These are phyloP conservation scores for Anguilla rostrata DNA, from an alignment of 2,113 vertebrate species.

Conservation along the genomic window DNA sequence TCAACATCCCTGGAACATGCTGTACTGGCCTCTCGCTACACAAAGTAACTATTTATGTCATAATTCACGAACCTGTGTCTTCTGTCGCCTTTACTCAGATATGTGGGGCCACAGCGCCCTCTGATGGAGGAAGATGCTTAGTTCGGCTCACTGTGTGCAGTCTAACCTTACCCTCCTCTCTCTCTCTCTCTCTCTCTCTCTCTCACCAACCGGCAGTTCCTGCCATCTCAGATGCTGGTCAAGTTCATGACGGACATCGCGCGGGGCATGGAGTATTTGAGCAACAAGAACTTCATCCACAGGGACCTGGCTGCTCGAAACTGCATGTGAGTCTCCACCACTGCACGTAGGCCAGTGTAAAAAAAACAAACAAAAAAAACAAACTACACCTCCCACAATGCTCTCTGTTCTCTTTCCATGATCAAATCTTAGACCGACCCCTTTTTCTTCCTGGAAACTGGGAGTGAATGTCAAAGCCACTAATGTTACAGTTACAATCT, in stretches of 20 bases:
- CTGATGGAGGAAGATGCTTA: neutral
- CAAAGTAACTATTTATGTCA: neutral
- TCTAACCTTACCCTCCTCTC: neutral
- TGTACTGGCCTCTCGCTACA: neutral
- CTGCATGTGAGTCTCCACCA: conserved; percentile 77
- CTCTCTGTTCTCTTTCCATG: neutral
- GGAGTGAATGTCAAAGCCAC: neutral
- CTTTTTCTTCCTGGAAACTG: no score
- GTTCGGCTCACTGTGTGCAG: neutral
- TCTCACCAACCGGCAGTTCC: conserved; percentile 63
- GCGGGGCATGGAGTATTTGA: conserved; percentile 89
- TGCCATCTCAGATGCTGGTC: conserved; percentile 86
- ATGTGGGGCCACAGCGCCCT: conserved; percentile 3
- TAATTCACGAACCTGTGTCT: neutral
- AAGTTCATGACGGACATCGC: conserved; percentile 91
- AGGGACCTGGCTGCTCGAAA: conserved; percentile 88
- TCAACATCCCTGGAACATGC: neutral
- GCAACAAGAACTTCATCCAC: conserved; percentile 87
- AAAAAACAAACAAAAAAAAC: neutral
- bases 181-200: no score
- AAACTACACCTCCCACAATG: no score
- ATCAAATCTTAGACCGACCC: no score
- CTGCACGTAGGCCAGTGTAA: neutral
- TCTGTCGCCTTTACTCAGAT: neutral
- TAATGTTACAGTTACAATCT: neutral